Evolutionary conservation across 2,888 invertebrate genomes (phyloP), one percentile per base, ranked within the genome.

Genomic region (Caenorhabditis sp.): DNA sequence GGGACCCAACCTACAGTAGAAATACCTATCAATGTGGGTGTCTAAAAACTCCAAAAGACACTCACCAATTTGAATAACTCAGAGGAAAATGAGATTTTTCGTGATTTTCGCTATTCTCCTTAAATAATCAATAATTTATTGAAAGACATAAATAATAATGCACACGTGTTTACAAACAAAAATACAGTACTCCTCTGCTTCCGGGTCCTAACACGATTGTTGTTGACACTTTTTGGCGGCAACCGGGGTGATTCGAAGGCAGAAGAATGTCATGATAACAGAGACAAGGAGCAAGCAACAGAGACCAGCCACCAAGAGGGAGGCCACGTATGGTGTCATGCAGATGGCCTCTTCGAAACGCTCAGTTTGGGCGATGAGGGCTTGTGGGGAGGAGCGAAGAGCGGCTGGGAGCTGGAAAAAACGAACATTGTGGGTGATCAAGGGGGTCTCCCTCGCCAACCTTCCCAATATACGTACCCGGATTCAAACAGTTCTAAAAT

Each of bases 381-480:
- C 68, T 49, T 67, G 58, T 20, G 71, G 61, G 1, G 58, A 54
- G n/a, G 56, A 14, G 14, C 63, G 66, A 36, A 71, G 67, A n/a
- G 71, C 63, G 43, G 63, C 56, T 49, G 67, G 71, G 17, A 71
- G 67, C 71, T 71, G 71, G 52, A 71, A 66, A 53, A 23, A 38
- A 26, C 5, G 36, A 21, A 23, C 7, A 7, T 20, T 8, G 23
- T 21, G n/a, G n/a, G n/a, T n/a, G n/a, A n/a, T n/a, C n/a, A n/a
- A n/a, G n/a, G n/a, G n/a, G n/a, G n/a, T n/a, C n/a, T n/a, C n/a
- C n/a, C n/a, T n/a, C n/a, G n/a, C n/a, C n/a, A n/a, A n/a, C n/a
- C n/a, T n/a, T n/a, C n/a, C n/a, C n/a, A n/a, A n/a, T n/a, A n/a
- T n/a, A n/a, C n/a, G n/a, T n/a, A n/a, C n/a, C n/a, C n/a, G n/a